Evolutionary conservation across 2,797 vertebrate species (phyloP).

Genomic region (Hippoglossus hippoglossus): DNA sequence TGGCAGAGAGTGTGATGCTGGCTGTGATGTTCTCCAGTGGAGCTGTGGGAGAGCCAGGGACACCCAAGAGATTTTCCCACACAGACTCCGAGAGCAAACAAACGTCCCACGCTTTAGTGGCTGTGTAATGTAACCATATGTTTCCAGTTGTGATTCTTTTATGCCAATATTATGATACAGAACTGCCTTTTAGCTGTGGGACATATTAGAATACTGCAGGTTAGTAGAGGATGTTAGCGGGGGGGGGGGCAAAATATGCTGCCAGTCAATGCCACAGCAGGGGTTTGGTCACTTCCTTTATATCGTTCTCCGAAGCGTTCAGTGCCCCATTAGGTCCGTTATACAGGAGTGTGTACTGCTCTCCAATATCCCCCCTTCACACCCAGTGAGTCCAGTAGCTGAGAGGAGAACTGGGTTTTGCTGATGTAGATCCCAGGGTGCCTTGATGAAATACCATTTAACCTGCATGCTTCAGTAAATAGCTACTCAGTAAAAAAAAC

Average conservation of each 20-base stretch:
- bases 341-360: slow-evolving; percentile 29
- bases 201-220: slow-evolving; percentile 1
- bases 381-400: slow-evolving; percentile 38
- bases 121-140: slow-evolving; percentile 32
- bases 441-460: slow-evolving; percentile 80
- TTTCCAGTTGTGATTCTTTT: slow-evolving; percentile 6
- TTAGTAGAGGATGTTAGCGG: slow-evolving; percentile 5
- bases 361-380: slow-evolving; percentile 42
- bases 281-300: slow-evolving; percentile 28
- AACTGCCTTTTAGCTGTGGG: neutral
- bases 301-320: slow-evolving; percentile 32
- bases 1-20: neutral
- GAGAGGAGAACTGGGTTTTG: slow-evolving; percentile 62
- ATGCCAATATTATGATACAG: neutral
- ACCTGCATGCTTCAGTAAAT: slow-evolving; percentile 76
- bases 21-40: neutral
- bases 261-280: slow-evolving; percentile 6
- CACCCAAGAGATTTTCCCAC: slow-evolving; percentile 35
- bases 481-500: slow-evolving; percentile 54
- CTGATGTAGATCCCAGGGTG: slow-evolving; percentile 82
- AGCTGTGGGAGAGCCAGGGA: slow-evolving; percentile 16
- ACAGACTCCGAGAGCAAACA: slow-evolving; percentile 32
- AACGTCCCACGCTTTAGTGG: slow-evolving; percentile 19
- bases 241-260: slow-evolving; percentile 14
- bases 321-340: slow-evolving; percentile 56